Percentiles rank a stretch among this genome's conserved stretches.
Evolutionary conservation across 2,888 invertebrate genomes (phyloP).

Genomic region (Aleiodes leptofemur): DNA sequence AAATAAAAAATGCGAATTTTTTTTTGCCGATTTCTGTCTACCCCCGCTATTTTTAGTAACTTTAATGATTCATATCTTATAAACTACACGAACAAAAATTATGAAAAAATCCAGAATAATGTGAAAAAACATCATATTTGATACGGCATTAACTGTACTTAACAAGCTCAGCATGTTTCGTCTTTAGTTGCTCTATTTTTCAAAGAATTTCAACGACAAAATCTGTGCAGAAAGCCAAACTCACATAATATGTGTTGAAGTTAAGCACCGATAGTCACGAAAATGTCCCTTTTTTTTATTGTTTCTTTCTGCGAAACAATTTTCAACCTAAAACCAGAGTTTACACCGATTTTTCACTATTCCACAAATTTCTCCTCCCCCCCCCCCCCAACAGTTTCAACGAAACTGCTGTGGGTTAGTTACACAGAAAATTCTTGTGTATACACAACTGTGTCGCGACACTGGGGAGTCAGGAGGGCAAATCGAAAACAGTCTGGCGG

Average conservation of each 20-base stretch:
- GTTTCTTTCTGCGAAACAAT: neutral
- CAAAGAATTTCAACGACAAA: too few species aligned
- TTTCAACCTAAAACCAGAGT: constrained; percentile 6
- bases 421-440: constrained; percentile 1
- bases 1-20: too few species aligned
- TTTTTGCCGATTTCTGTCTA: too few species aligned
- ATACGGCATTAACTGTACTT: too few species aligned
- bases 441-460: constrained; percentile 14
- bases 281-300: constrained; percentile 10
- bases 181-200: too few species aligned
- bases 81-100: too few species aligned
- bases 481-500: constrained; percentile 32
- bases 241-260: neutral
- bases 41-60: too few species aligned
- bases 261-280: constrained; percentile 3
- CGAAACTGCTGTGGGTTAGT: constrained; percentile 1
- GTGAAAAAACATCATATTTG: too few species aligned
- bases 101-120: too few species aligned
- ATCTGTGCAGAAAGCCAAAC: neutral
- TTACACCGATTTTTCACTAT: neutral
- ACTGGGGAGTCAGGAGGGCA: neutral
- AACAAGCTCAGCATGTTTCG: too few species aligned
- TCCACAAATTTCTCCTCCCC: too few species aligned
- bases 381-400: neutral
- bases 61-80: too few species aligned